phyloP scores from a whole-genome alignment of 1,140 invertebrate genomes.

The Hirudo medicinalis region DNA sequence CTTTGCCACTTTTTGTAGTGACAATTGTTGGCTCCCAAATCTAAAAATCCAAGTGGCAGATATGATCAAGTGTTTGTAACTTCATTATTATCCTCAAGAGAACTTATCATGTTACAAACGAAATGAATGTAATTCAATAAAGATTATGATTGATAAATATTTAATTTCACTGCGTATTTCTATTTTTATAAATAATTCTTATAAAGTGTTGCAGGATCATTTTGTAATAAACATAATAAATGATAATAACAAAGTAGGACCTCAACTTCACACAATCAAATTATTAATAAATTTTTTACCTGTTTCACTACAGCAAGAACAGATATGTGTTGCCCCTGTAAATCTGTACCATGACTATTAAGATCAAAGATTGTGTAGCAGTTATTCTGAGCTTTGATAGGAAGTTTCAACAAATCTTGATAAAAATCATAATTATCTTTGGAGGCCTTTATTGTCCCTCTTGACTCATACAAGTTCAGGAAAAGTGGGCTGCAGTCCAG shows the following conservation, averaged over 20 bases:
- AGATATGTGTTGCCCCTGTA: not conserved
- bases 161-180: not conserved
- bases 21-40: not conserved
- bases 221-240: not conserved
- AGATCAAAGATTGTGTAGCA: constrained; percentile 11
- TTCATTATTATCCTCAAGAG: not conserved
- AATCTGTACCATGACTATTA: not conserved
- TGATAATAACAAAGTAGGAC: not conserved
- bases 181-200: not conserved
- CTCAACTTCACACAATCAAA: too few relatives aligned
- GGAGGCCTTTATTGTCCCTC: not conserved
- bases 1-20: not conserved
- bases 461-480: not conserved
- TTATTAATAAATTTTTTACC: not conserved
- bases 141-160: not conserved
- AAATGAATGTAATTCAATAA: too few relatives aligned
- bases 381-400: not conserved
- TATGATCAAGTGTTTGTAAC: not conserved
- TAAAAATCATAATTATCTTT: not conserved
- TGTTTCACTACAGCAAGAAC: constrained; percentile 2
- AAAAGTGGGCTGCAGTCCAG: not conserved
- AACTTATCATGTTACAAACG: too few relatives aligned
- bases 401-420: not conserved
- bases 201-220: not conserved
- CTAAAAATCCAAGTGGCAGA: constrained; percentile 5